Conservation (phyloP, 2,888 invertebrate species). For the Linyphia triangularis region DNA sequence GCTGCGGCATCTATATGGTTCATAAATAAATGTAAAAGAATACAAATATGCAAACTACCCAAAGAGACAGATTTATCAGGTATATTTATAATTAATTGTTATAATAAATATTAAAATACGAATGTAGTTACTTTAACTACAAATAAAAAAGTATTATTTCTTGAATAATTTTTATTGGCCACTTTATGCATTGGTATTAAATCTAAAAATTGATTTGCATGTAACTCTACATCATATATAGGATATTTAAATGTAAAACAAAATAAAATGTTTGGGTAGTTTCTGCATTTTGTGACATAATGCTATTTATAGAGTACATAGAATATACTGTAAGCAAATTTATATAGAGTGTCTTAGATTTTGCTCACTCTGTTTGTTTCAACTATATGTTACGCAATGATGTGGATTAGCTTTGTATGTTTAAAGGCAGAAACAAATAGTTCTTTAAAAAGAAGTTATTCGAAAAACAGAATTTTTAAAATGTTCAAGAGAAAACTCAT, state of each 20-base stretch:
- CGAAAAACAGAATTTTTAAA: neutral
- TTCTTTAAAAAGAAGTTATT: neutral
- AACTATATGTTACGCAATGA: constrained; percentile 1
- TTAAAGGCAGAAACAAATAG: neutral
- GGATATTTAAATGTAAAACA: too few relatives aligned
- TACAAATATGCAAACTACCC: too few relatives aligned
- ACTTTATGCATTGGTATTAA: too few relatives aligned
- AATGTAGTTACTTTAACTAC: too few relatives aligned
- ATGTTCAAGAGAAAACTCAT: too few relatives aligned
- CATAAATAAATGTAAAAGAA: neutral
- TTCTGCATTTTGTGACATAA: constrained; percentile 16
- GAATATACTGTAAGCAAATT: constrained; percentile 3
- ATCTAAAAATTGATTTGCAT: too few relatives aligned
- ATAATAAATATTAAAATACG: too few relatives aligned
- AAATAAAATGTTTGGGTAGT: constrained; percentile 53
- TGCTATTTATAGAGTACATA: constrained; percentile 8
- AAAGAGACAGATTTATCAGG: too few relatives aligned
- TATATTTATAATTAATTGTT: too few relatives aligned
- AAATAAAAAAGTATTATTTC: too few relatives aligned
- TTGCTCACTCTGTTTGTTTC: neutral
- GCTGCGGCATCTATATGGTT: neutral
- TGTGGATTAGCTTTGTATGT: constrained; percentile 6
- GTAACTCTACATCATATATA: too few relatives aligned
- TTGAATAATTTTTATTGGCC: too few relatives aligned
- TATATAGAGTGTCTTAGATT: constrained; percentile 4